Percentiles rank a stretch among this genome's conserved stretches.
Evolutionary conservation across 2,797 vertebrate genomes (phyloP).

Genomic region (Myioborus melanocephalus): DNA sequence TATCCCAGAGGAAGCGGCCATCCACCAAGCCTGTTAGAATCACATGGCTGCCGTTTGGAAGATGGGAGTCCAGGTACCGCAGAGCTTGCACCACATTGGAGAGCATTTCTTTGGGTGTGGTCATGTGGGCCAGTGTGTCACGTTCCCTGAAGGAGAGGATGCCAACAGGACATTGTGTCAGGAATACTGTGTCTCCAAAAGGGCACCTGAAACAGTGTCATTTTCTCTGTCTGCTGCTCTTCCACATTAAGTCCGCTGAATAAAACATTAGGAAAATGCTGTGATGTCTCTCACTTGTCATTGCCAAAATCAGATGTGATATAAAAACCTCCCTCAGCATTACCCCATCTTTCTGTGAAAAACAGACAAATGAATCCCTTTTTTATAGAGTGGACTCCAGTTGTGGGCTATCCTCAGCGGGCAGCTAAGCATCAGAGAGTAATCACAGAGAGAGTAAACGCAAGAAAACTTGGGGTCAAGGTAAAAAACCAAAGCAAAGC

Average conservation of each 20-base stretch:
- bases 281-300: background rate
- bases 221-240: background rate
- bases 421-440: background rate
- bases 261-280: background rate
- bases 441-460: background rate
- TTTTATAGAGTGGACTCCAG: background rate
- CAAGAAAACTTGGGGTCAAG: background rate
- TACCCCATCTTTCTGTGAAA: background rate
- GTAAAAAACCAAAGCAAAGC: background rate
- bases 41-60: conserved; percentile 75
- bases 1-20: conserved; percentile 78
- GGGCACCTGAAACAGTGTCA: background rate
- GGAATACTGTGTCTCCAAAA: background rate
- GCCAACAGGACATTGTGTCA: background rate
- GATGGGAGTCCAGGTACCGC: conserved; percentile 51
- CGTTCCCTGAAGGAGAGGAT: conserved; percentile 36
- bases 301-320: background rate
- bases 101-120: conserved; percentile 69
- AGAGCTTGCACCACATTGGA: conserved; percentile 64
- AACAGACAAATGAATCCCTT: background rate
- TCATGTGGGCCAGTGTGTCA: conserved; percentile 73
- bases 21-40: conserved; percentile 74
- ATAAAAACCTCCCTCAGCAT: background rate
- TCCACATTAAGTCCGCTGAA: background rate
- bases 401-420: background rate